phyloP scores from a whole-genome alignment of 2,888 invertebrate genomes.

The Leptogaster cylindrica region DNA sequence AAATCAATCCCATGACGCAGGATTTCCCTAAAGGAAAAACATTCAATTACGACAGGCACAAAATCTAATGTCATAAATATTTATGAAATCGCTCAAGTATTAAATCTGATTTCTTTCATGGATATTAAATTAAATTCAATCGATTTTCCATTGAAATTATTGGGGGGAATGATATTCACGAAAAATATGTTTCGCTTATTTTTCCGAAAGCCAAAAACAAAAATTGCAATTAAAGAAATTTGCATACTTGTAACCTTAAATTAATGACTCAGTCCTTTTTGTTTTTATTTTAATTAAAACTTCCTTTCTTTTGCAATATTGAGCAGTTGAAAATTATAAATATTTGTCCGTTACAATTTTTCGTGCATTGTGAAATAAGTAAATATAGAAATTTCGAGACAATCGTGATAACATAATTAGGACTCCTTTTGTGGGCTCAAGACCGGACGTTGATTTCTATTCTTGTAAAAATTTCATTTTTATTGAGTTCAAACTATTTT shows the following conservation, averaged over 20 bases:
- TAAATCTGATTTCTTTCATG: conserved; percentile 1
- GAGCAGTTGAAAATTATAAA: background rate
- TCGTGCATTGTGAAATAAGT: too few relatives aligned
- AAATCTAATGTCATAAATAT: background rate
- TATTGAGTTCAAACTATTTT: background rate
- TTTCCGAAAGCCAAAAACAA: background rate
- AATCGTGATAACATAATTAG: too few relatives aligned
- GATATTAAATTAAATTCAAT: conserved; percentile 6
- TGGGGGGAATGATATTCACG: too few relatives aligned
- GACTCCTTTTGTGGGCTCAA: too few relatives aligned
- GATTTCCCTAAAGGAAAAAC: background rate
- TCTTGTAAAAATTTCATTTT: background rate
- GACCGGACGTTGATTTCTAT: too few relatives aligned
- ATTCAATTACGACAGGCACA: background rate
- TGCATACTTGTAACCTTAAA: background rate
- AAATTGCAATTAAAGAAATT: background rate
- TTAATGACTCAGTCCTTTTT: background rate
- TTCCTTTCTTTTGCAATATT: background rate
- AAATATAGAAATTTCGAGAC: too few relatives aligned
- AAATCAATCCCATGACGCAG: background rate
- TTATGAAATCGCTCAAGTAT: background rate
- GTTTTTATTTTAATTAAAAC: background rate
- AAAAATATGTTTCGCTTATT: background rate
- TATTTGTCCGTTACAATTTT: too few relatives aligned
- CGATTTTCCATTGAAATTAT: background rate